Evolutionary conservation across 2,888 invertebrate genomes (phyloP), one percentile per base, ranked within the genome.

Genomic region (Resseliella maxima): DNA sequence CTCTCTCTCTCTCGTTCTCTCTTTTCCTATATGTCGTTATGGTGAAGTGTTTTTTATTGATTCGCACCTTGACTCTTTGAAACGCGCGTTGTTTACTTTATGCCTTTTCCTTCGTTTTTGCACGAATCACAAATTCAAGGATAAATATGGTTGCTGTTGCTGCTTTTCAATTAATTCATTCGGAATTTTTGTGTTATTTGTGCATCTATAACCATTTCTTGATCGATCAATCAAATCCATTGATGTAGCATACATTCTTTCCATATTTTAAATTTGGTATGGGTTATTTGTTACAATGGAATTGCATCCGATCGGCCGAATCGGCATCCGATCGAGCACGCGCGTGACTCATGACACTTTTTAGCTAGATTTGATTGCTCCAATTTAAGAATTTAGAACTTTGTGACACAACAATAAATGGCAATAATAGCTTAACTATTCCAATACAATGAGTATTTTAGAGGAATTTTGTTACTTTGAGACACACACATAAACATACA

Each of bases 171-270:
- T 8, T 12, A 41, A n/a, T n/a, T n/a, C n/a, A n/a, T 41, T 41
- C 41, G 50, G 2, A 50, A 50, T 2, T 50, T 50, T 50, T 50
- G n/a, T 21, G 18, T 12, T 21, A 2, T 3, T 21, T 10, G 8
- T 50, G 59, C 59, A 24, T 6, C 18, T 24, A 86, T 87, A 86
- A 87, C 86, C n/a, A 24, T 24, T 59, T 59, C 87, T 87, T 87
- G 87, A 87, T 87, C 86, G 50, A 87, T 86, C 50, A 85, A 86
- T 87, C 86, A 27, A 59, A 59, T 59, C 59, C 59, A 24, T 59
- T 59, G 5, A 8, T n/a, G 1, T 5, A 8, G 6, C 10, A 59
- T n/a, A 6, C 27, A n/a, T 59, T 59, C 27, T 2, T 12, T 10
- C 21, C 18, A 18, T 21, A 18, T 50, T 50, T 8, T 59, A n/a